Evolutionary conservation across 2,888 invertebrate species (phyloP).

Genomic region (Drosophila barbarae): DNA sequence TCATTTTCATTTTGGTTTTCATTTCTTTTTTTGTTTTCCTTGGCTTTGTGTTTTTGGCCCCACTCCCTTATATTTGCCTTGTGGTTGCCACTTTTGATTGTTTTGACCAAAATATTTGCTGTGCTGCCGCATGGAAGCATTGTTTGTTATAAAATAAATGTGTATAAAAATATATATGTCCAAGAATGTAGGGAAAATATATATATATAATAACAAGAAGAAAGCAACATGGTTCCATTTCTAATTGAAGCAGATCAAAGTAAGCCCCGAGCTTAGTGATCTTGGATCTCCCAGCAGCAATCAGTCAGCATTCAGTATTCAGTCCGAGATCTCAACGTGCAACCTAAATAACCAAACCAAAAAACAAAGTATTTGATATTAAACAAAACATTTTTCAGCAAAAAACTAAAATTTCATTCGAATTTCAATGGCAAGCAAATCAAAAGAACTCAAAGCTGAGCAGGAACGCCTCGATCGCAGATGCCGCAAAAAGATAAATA

Average conservation of each 20-base stretch:
- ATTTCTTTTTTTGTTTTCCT: slow-evolving; percentile 33
- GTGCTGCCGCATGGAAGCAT: slow-evolving; percentile 37
- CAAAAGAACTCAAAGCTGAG: background rate
- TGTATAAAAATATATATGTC: slow-evolving; percentile 31
- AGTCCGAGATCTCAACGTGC: background rate
- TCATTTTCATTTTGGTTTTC: background rate
- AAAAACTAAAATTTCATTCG: background rate
- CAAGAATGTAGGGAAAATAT: slow-evolving; percentile 27
- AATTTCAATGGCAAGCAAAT: background rate
- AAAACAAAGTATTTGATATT: background rate
- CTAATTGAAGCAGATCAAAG: background rate
- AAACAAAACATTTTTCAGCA: background rate
- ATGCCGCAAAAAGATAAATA: background rate
- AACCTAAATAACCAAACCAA: background rate
- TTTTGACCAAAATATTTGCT: slow-evolving; percentile 64
- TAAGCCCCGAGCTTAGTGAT: background rate
- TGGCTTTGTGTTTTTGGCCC: slow-evolving; percentile 40
- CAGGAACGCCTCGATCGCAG: slow-evolving; percentile 1
- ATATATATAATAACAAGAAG: slow-evolving; percentile 5
- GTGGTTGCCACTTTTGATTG: slow-evolving; percentile 72
- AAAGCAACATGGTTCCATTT: background rate
- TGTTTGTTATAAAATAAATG: slow-evolving; percentile 50
- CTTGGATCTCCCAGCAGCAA: background rate
- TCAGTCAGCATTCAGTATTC: too few species aligned
- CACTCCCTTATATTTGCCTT: slow-evolving; percentile 46